Evolutionary conservation across 2,888 invertebrate genomes (phyloP), one percentile per base, ranked within the genome.

Genomic region (Balanococcus diminutus): DNA sequence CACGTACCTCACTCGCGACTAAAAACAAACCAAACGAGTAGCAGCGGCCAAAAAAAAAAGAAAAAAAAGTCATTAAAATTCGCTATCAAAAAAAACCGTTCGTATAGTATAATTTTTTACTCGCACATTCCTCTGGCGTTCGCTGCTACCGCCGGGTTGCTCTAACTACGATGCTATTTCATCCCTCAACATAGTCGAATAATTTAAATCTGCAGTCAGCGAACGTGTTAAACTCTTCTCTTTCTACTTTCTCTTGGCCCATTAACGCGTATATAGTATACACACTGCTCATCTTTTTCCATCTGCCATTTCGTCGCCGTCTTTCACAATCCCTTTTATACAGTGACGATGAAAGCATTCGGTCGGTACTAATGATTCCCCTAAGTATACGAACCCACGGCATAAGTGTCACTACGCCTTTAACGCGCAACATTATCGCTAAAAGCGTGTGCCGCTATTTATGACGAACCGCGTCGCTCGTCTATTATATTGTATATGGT

Each of bases 341-440:
- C 75, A 79, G 22, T 36, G 67, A 67, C 84, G 84, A 84, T 61
- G 67, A 67, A 84, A 67, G 84, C 84, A 84, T 67, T 84, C 84
- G 84, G 84, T 84, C 84, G 84, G 84, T 67, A 61, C 61, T 84
- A 84, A 84, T 84, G 84, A 84, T 84, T 84, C 84, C 84, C 84
- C 84, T 84, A 84, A 84, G 84, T 84, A 84, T 84, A 84, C 67
- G 84, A 67, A 84, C 84, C 84, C 67, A 56, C 25, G 84, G 84
- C 36, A 61, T 61, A 84, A 84, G 84, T 84, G 84, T 56, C 84
- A 61, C 84, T 36, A 84, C 82, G 51, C 56, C 67, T 82, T 82
- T 56, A 31, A 46, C 81, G 81, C 46, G 56, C 36, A 84, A 84
- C 61, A 84, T 84, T 67, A 67, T 67, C 84, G 84, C 84, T 84